Base-by-base conservation (phyloP, 2,888 invertebrate genomes). In the Quadroppia sp. region DNA sequence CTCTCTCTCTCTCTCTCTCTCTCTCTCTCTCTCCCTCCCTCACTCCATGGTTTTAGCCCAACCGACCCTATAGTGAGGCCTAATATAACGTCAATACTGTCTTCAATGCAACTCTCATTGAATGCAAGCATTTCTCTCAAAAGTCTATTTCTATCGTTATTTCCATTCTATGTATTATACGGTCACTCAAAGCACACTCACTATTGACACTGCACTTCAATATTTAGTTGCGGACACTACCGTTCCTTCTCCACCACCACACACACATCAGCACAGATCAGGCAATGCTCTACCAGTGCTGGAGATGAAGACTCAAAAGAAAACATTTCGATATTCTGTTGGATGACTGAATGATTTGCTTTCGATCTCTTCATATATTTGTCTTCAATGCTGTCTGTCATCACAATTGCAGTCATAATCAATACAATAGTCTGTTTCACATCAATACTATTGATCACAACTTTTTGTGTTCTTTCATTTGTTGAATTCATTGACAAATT, bases 151-250 rank as follows among this genome's bases (percentile, higher is more conserved):
- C 64, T 36, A 32, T 64, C 36, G 17, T 64, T 36, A 30, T n/a
- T 17, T 36, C 36, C 9, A 36, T 36, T 36, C 36, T 7, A 36
- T 61, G 25, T 64, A 64, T 64, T 64, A 64, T 64, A 64, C 36
- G 64, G 64, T 64, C 64, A 64, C 64, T 64, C 64, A 64, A 4
- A 36, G 36, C 64, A 64, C 36, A 64, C n/a, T 64, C 64, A 64
- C 36, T 64, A 13, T 64, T 64, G 64, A 64, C 64, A 64, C 13
- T 64, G 64, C 64, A 64, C 64, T 64, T 64, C 64, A 64, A 64
- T 64, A 64, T 64, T 64, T 64, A 20, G 64, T 64, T 64, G 64
- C 64, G 64, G 64, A 64, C 64, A 64, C 36, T 64, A 64, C 59
- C 30, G 59, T 59, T 25, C 30, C 17, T 25, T 59, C 59, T 53